Conservation (phyloP, 2,888 invertebrate genomes). For the Nysson spinosus region DNA sequence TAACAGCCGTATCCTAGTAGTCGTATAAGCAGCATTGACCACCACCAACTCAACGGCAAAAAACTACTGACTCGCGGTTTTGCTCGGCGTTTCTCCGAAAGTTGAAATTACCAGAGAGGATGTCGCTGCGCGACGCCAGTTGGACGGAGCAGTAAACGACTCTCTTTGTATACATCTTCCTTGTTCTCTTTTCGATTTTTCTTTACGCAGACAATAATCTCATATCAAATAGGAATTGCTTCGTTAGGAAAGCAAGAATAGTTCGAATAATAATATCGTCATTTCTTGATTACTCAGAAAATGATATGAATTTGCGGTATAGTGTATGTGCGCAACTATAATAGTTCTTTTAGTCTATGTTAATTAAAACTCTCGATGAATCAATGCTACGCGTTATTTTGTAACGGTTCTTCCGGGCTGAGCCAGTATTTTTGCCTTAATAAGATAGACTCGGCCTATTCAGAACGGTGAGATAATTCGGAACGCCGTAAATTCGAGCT, state of each 20-base stretch:
- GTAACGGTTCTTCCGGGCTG: neutral
- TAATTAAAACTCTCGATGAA: neutral
- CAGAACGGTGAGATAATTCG: conserved; percentile 41
- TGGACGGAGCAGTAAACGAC: conserved; percentile 29
- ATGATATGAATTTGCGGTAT: too few species aligned
- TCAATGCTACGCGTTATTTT: neutral
- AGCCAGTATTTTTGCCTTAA: conserved; percentile 19
- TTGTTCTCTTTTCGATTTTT: neutral
- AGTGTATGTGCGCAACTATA: too few species aligned
- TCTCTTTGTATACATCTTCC: conserved; percentile 12
- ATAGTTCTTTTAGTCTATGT: too few species aligned
- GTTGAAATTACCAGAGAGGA: conserved; percentile 67
- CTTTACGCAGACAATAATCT: neutral
- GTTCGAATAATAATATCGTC: too few species aligned
- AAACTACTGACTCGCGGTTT: conserved; percentile 63
- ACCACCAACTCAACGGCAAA: conserved; percentile 56
- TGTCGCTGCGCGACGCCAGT: conserved; percentile 41
- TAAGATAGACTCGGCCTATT: conserved; percentile 19
- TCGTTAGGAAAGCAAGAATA: neutral
- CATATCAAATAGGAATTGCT: conserved; percentile 11
- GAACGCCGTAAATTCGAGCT: conserved; percentile 42
- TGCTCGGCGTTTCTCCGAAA: conserved; percentile 68
- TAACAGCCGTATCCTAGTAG: conserved; percentile 37
- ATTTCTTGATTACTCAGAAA: too few species aligned
- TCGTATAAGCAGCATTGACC: conserved; percentile 51